phyloP scores from a whole-genome alignment of 2,113 vertebrate species.

The Ochotona curzoniae region DNA sequence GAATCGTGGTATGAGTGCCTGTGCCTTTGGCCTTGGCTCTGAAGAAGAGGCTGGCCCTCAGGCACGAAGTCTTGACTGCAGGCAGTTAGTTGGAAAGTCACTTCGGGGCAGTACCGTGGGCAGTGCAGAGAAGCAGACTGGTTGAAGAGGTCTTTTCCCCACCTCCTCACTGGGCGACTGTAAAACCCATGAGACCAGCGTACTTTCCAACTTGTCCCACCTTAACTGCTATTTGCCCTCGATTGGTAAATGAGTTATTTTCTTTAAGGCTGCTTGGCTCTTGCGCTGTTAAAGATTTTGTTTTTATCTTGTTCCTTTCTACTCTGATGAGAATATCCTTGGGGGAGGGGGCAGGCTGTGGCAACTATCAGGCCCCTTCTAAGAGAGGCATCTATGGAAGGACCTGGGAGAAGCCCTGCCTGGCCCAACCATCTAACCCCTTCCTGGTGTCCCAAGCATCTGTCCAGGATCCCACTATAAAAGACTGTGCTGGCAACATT shows the following conservation, averaged over 20 bases:
- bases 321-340: background rate
- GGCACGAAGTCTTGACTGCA: too few species aligned
- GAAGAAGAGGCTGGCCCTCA: background rate
- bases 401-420: background rate
- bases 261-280: background rate
- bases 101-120: background rate
- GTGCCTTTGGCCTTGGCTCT: background rate
- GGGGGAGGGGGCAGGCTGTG: background rate
- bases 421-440: background rate
- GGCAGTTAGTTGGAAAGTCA: background rate
- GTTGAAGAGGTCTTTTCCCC: background rate
- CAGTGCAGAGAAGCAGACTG: background rate
- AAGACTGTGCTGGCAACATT: background rate
- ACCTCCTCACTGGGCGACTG: background rate
- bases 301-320: background rate
- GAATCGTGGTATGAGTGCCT: background rate
- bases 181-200: background rate
- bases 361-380: background rate
- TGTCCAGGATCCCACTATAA: background rate
- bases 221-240: constrained; percentile 27
- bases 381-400: background rate
- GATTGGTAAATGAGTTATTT: background rate
- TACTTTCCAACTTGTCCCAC: background rate
- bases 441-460: background rate
- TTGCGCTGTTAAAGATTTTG: background rate